These are phyloP conservation scores for Oryzias dopingdopingensis DNA, from an alignment of 2,797 vertebrate species.

Conservation along the genomic window DNA sequence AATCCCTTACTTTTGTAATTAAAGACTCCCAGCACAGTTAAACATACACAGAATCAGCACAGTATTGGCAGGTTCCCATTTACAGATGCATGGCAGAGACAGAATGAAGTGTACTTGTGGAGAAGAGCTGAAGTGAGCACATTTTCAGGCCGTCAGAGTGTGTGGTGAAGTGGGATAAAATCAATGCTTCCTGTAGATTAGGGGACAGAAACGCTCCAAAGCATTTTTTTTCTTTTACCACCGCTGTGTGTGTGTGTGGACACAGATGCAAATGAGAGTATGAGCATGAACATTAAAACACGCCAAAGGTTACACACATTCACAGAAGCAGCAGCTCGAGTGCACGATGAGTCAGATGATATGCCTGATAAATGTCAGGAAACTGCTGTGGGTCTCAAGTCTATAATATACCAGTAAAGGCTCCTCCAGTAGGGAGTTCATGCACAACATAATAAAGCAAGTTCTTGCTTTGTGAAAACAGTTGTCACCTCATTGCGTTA, in stretches of 20 bases:
- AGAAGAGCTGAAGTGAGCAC: constrained; percentile 29
- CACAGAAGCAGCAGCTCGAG: background rate
- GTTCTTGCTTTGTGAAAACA: constrained; percentile 8
- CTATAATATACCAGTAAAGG: constrained; percentile 11
- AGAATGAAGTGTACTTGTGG: constrained; percentile 22
- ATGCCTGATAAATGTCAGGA: constrained; percentile 30
- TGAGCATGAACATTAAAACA: background rate
- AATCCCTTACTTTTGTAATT: too few relatives aligned
- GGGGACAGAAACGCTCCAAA: constrained; percentile 20
- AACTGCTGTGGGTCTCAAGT: constrained; percentile 36
- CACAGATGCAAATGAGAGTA: background rate
- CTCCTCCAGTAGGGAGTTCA: constrained; percentile 4
- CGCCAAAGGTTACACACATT: background rate
- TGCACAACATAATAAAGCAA: constrained; percentile 18
- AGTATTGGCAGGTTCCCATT: constrained; percentile 3
- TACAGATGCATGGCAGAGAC: background rate
- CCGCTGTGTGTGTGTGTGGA: constrained; percentile 9
- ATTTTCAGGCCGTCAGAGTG: constrained; percentile 33
- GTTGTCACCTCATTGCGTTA: constrained; percentile 17
- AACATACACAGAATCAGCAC: background rate
- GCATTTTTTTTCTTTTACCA: constrained; percentile 36
- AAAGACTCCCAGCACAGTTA: too few relatives aligned
- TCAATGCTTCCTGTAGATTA: constrained; percentile 44
- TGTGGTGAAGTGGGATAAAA: constrained; percentile 16
- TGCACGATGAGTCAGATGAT: constrained; percentile 18